Evolutionary conservation across 2,113 vertebrate genomes (phyloP).

Genomic region (Toxotes chatareus): DNA sequence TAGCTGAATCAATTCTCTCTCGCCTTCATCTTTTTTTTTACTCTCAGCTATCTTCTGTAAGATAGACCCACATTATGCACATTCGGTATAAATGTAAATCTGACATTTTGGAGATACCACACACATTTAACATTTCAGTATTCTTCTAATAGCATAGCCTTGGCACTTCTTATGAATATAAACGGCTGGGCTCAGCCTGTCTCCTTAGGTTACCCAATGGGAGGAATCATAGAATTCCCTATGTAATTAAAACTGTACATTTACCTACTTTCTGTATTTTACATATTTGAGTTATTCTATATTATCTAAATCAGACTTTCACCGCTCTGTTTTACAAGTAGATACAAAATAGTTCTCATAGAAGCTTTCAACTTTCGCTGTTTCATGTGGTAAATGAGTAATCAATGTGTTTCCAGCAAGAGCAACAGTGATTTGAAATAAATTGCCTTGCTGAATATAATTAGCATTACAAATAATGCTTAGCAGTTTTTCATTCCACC

Average conservation of each 20-base stretch:
- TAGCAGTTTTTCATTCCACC: conserved; percentile 1
- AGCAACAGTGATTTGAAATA: conserved; percentile 3
- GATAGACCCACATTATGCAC: conserved; percentile 21
- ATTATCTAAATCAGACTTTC: not conserved
- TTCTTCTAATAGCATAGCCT: not conserved
- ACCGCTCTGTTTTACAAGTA: not conserved
- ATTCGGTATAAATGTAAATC: conserved; percentile 20
- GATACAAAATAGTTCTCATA: not conserved
- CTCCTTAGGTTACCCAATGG: not conserved
- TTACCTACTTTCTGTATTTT: not conserved
- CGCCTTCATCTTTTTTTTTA: conserved; percentile 1
- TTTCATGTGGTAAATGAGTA: not conserved
- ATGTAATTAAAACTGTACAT: conserved; percentile 6
- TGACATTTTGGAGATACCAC: conserved; percentile 19
- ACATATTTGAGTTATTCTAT: not conserved
- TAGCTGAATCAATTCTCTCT: not conserved
- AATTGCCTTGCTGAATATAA: conserved; percentile 4
- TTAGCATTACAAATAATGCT: not conserved
- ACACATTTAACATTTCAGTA: conserved; percentile 23
- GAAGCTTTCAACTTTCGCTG: not conserved
- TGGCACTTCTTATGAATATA: not conserved
- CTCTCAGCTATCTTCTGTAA: not conserved
- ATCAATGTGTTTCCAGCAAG: conserved; percentile 3
- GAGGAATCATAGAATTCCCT: not conserved
- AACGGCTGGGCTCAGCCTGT: not conserved